Percentiles rank a stretch among this genome's conserved stretches.
Conservation (phyloP, 1,140 invertebrate genomes). For the Heliothis virescens region DNA sequence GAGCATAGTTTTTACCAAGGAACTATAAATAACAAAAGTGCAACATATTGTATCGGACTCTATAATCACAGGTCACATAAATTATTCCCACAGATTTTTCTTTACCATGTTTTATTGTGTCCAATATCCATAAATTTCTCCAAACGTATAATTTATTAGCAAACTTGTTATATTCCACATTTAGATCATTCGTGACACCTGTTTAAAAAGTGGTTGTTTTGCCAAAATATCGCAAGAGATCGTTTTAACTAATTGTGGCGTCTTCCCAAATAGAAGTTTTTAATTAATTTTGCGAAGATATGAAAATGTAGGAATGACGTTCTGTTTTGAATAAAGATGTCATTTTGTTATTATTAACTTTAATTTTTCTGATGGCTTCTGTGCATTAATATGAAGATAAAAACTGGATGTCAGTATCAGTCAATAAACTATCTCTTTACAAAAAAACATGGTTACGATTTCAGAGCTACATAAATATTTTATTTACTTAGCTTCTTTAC, state of each 20-base stretch:
- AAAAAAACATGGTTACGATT: too few species aligned
- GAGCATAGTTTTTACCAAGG: too few species aligned
- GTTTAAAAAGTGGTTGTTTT: neutral
- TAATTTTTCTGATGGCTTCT: too few species aligned
- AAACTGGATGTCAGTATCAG: too few species aligned
- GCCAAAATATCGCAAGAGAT: conserved; percentile 1
- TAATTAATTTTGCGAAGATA: neutral
- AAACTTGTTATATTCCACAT: conserved; percentile 1
- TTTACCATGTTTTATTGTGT: conserved; percentile 4
- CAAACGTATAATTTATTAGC: conserved; percentile 23
- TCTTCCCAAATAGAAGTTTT: conserved; percentile 3
- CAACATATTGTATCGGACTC: neutral
- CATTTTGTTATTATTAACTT: neutral
- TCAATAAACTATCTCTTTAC: too few species aligned
- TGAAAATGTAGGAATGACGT: neutral
- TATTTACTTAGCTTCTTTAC: too few species aligned
- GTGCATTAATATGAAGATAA: too few species aligned
- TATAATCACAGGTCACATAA: neutral
- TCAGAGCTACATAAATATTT: too few species aligned
- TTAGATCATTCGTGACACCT: conserved; percentile 8
- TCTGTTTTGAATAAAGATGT: neutral
- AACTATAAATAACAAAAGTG: conserved; percentile 5
- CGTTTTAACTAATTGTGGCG: conserved; percentile 2
- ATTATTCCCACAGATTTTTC: conserved; percentile 8
- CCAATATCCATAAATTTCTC: conserved; percentile 26